Evolutionary conservation across 2,797 vertebrate species (phyloP).

Genomic region (Cichlasoma orientale): DNA sequence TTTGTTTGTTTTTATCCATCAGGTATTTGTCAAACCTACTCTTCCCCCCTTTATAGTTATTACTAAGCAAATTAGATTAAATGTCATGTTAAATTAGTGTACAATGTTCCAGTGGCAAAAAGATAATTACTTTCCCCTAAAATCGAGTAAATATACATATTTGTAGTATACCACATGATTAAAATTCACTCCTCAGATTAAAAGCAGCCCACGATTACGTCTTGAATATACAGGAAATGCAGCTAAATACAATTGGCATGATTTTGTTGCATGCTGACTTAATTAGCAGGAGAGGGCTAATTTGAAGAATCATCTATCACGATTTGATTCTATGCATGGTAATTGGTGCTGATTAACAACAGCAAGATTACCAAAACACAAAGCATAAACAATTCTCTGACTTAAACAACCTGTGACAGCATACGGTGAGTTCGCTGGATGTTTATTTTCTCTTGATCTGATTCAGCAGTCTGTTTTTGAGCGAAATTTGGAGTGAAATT

Average conservation of each 20-base stretch:
- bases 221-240: constrained; percentile 47
- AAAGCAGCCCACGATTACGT: background rate
- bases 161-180: background rate
- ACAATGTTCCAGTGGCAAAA: background rate
- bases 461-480: background rate
- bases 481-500: background rate
- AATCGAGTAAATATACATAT: constrained; percentile 19
- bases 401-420: constrained; percentile 4
- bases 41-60: background rate
- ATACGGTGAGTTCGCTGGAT: background rate
- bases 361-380: constrained; percentile 61
- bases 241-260: constrained; percentile 1
- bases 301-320: constrained; percentile 44
- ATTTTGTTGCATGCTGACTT: constrained; percentile 51
- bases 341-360: constrained; percentile 47
- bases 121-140: constrained; percentile 15
- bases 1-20: background rate
- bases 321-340: constrained; percentile 38
- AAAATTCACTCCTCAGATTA: constrained; percentile 19
- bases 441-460: background rate
- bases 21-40: background rate
- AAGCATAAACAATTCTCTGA: constrained; percentile 46
- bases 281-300: constrained; percentile 38
- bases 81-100: constrained; percentile 20
- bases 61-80: constrained; percentile 25